These are phyloP conservation scores for Cylindroiulus punctatus DNA, from an alignment of 2,888 invertebrate genomes.

Conservation along the genomic window DNA sequence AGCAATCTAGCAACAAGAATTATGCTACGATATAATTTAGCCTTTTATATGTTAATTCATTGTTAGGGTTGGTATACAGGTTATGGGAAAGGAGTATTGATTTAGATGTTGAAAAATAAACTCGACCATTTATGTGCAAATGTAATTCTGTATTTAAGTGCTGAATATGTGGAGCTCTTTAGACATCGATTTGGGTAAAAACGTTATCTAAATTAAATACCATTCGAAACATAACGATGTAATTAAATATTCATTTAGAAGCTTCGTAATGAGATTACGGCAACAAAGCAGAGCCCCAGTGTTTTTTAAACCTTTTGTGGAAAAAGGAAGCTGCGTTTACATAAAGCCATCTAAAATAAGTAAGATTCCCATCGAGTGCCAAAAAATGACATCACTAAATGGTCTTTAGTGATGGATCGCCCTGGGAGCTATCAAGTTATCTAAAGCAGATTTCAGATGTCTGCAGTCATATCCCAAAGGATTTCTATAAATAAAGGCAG, in stretches of 20 bases:
- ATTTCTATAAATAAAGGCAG: slow-evolving; percentile 45
- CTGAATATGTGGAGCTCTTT: no score
- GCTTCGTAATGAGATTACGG: no score
- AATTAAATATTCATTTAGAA: no score
- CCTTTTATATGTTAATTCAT: slow-evolving; percentile 27
- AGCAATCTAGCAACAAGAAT: background rate
- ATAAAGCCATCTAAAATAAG: background rate
- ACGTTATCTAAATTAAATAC: no score
- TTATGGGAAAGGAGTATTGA: no score
- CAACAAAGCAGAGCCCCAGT: no score
- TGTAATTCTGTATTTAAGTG: no score
- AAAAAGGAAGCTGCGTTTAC: background rate
- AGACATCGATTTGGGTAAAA: no score
- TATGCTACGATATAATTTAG: background rate
- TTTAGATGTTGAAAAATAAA: no score
- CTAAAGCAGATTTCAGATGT: slow-evolving; percentile 13
- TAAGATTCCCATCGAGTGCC: background rate
- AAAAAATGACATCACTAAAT: background rate
- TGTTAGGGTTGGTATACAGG: background rate
- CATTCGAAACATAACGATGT: no score
- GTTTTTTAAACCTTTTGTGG: background rate
- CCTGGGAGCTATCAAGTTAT: slow-evolving; percentile 43
- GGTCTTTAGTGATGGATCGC: slow-evolving; percentile 34
- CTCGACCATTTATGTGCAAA: no score
- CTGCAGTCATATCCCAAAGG: background rate